Conservation (phyloP, 2,888 invertebrate species). For the Archips crataeganus region DNA sequence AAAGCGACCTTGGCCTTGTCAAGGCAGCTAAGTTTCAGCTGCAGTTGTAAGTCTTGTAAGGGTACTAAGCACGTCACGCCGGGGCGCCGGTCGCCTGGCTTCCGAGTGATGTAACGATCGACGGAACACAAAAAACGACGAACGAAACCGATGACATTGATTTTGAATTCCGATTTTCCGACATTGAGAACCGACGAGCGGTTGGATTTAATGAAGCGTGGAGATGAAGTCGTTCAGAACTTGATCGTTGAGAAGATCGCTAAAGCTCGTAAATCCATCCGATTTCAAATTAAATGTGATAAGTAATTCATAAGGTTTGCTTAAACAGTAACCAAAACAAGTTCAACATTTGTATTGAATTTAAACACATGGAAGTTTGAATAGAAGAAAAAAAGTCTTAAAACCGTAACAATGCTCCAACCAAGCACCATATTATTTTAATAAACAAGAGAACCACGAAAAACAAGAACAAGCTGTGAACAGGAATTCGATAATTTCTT, state of each 20-base stretch:
- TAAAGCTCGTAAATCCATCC: neutral
- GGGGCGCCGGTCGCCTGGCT: constrained; percentile 57
- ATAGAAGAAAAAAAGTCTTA: neutral
- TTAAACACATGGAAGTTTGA: neutral
- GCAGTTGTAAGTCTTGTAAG: constrained; percentile 35
- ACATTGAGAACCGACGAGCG: neutral
- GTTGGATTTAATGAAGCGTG: constrained; percentile 1
- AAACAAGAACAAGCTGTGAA: constrained; percentile 22
- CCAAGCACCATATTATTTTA: constrained; percentile 3
- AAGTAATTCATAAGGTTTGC: neutral
- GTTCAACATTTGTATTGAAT: too few relatives aligned
- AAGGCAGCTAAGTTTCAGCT: constrained; percentile 6
- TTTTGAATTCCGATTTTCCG: constrained; percentile 61
- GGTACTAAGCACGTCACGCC: constrained; percentile 66
- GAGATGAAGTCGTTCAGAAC: neutral
- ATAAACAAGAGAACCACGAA: neutral
- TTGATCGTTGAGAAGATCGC: too few relatives aligned
- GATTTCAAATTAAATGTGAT: neutral
- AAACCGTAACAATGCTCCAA: neutral
- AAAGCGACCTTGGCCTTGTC: constrained; percentile 16
- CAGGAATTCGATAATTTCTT: constrained; percentile 27
- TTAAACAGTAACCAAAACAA: too few relatives aligned
- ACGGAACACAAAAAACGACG: constrained; percentile 54
- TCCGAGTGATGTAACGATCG: constrained; percentile 69
- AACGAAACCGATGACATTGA: constrained; percentile 63